Evolutionary conservation across 2,113 vertebrate genomes (phyloP).

Genomic region (Chaenogobius annularis): DNA sequence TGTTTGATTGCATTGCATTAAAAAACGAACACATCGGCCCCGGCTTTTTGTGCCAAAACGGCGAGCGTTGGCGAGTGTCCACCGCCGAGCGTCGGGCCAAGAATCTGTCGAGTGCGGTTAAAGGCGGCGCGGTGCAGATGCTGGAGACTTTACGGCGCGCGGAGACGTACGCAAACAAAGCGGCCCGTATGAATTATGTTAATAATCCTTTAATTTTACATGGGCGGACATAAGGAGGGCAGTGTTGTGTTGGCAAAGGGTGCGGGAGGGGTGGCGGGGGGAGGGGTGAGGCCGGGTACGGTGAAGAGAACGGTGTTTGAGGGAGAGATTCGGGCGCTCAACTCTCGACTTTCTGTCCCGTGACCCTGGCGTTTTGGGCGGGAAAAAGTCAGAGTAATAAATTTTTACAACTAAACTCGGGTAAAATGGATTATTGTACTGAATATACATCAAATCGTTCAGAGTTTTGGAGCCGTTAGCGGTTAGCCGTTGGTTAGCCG

Average conservation of each 20-base stretch:
- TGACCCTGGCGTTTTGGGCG: too few relatives aligned
- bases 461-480: too few relatives aligned
- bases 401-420: too few relatives aligned
- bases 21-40: constrained; percentile 40
- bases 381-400: too few relatives aligned
- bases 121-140: constrained; percentile 73
- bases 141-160: constrained; percentile 65
- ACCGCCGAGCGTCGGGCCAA: constrained; percentile 71
- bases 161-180: constrained; percentile 61
- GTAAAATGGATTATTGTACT: too few relatives aligned
- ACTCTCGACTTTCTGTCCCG: too few relatives aligned
- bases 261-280: background rate
- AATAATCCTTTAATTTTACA: constrained; percentile 62
- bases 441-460: too few relatives aligned
- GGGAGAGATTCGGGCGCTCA: too few relatives aligned
- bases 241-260: background rate
- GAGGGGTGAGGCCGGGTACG: background rate
- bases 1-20: constrained; percentile 75
- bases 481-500: too few relatives aligned
- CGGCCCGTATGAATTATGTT: constrained; percentile 56
- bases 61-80: constrained; percentile 74
- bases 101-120: constrained; percentile 73
- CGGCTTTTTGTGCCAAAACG: constrained; percentile 60
- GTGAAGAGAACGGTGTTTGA: too few relatives aligned
- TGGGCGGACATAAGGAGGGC: constrained; percentile 45